These are phyloP conservation scores for Graptemys geographica DNA, from an alignment of 2,797 vertebrate genomes.

Conservation along the genomic window DNA sequence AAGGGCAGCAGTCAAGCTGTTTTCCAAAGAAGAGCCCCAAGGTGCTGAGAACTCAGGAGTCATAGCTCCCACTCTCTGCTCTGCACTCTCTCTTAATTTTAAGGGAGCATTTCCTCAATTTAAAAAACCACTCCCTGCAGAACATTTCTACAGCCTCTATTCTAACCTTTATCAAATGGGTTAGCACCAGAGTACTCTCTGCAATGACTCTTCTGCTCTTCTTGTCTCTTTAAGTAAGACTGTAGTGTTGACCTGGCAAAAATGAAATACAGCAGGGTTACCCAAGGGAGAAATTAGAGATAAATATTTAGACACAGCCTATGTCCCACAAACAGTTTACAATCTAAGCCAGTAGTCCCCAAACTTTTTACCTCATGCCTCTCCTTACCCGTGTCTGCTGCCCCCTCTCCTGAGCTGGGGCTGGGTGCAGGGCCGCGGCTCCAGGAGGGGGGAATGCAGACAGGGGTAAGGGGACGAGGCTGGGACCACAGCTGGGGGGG, in stretches of 20 bases:
- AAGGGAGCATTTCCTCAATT: background rate
- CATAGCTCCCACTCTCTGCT: background rate
- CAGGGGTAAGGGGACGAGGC: too few relatives aligned
- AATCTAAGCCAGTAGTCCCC: too few relatives aligned
- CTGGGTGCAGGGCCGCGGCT: too few relatives aligned
- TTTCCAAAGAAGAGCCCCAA: background rate
- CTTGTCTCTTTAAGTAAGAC: constrained; percentile 91
- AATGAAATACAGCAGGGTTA: constrained; percentile 15
- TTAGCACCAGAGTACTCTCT: constrained; percentile 75
- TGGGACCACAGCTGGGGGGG: too few relatives aligned
- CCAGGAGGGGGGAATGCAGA: too few relatives aligned
- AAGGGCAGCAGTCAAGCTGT: background rate
- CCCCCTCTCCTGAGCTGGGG: too few relatives aligned
- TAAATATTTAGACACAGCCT: background rate
- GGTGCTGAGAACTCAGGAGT: background rate
- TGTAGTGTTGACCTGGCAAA: constrained; percentile 90
- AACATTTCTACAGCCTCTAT: background rate
- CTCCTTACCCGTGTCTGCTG: too few relatives aligned
- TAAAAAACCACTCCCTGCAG: background rate
- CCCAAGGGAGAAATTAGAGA: background rate
- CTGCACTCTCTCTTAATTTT: background rate
- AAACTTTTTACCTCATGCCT: too few relatives aligned
- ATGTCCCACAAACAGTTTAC: background rate
- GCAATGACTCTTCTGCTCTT: constrained; percentile 74
- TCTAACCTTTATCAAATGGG: constrained; percentile 91